Percentiles rank a stretch among this genome's conserved stretches.
Conservation (phyloP, 1,140 invertebrate genomes). For the Acromyrmex charruanus region DNA sequence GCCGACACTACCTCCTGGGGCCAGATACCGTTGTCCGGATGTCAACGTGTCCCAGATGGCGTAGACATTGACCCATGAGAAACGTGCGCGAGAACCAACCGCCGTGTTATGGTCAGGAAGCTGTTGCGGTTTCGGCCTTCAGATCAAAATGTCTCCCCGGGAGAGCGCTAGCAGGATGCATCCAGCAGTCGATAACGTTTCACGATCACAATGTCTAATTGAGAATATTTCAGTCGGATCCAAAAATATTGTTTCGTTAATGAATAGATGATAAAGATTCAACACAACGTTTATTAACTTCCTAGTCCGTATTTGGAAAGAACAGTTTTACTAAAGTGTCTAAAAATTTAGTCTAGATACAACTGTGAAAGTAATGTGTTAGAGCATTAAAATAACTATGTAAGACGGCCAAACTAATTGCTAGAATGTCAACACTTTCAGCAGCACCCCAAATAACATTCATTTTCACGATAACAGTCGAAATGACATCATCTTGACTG, state of each 20-base stretch:
- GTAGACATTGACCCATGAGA: constrained; percentile 70
- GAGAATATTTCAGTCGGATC: not conserved
- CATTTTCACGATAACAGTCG: too few relatives aligned
- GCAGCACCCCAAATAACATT: too few relatives aligned
- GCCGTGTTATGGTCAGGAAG: constrained; percentile 65
- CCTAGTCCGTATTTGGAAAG: too few relatives aligned
- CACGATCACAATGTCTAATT: constrained; percentile 26
- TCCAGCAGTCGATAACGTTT: constrained; percentile 56
- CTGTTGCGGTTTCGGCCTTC: constrained; percentile 69
- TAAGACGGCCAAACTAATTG: too few relatives aligned
- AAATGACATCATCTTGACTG: too few relatives aligned
- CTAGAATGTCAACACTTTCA: too few relatives aligned
- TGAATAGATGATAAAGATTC: not conserved
- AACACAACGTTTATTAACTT: not conserved
- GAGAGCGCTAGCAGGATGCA: constrained; percentile 2
- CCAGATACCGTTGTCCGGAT: constrained; percentile 58
- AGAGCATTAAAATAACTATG: too few relatives aligned
- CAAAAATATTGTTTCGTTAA: not conserved
- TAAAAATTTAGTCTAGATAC: too few relatives aligned
- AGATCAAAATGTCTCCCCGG: constrained; percentile 64
- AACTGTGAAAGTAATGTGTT: too few relatives aligned
- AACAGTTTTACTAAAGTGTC: too few relatives aligned
- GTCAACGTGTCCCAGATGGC: constrained; percentile 75
- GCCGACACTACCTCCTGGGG: constrained; percentile 39
- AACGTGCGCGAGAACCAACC: constrained; percentile 64